Conservation (phyloP, 1,140 invertebrate genomes). For the Sarcophaga peregrina region DNA sequence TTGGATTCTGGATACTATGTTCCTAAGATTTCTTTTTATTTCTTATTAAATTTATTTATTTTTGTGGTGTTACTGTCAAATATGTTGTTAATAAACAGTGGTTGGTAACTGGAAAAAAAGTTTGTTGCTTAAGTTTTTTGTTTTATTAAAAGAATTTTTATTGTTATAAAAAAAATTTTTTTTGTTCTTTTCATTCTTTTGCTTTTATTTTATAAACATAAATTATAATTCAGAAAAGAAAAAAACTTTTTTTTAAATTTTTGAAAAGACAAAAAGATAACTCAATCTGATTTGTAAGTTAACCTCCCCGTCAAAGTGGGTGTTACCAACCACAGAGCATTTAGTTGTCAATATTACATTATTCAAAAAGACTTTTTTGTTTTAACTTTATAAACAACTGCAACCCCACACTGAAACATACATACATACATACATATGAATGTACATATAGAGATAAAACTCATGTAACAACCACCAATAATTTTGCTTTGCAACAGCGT, state of each 20-base stretch:
- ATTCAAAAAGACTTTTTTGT: not conserved
- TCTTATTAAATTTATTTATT: no score
- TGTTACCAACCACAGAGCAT: conserved; percentile 17
- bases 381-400: no score
- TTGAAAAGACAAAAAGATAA: not conserved
- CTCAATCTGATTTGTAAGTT: not conserved
- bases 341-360: conserved; percentile 19
- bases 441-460: not conserved
- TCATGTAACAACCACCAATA: not conserved
- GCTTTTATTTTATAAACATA: no score
- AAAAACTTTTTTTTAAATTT: no score
- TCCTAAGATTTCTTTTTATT: not conserved
- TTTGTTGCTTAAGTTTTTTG: conserved; percentile 20
- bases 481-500: not conserved
- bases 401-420: not conserved
- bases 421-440: no score
- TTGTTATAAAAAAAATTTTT: no score
- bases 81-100: no score
- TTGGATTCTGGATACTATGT: not conserved
- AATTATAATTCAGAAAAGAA: no score
- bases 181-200: no score
- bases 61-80: no score
- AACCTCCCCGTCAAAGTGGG: not conserved
- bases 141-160: not conserved
- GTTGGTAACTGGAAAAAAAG: not conserved